Percentiles rank a stretch among this genome's conserved stretches.
These are phyloP conservation scores for Acrocephalus arundinaceus DNA, from an alignment of 2,113 vertebrate genomes.

Conservation along the genomic window DNA sequence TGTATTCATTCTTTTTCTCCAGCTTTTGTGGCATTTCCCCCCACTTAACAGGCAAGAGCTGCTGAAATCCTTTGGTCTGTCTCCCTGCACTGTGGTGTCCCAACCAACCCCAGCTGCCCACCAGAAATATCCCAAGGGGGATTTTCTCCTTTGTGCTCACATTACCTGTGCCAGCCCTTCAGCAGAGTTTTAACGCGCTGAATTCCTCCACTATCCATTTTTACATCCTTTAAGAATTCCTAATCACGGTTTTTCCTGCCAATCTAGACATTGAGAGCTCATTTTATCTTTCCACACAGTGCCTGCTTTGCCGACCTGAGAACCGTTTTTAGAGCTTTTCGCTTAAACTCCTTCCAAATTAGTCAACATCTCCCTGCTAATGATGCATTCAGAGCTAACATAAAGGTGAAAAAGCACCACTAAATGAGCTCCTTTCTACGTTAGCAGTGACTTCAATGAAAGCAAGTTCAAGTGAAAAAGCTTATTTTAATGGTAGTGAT, in stretches of 20 bases:
- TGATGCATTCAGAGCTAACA: slow-evolving; percentile 59
- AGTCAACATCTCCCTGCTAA: slow-evolving; percentile 63
- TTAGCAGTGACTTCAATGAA: slow-evolving; percentile 23
- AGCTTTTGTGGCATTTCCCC: background rate
- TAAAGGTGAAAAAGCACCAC: slow-evolving; percentile 45
- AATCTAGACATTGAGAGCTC: background rate
- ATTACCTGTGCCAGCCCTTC: background rate
- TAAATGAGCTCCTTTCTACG: slow-evolving; percentile 21
- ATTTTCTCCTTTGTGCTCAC: background rate
- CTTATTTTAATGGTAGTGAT: background rate
- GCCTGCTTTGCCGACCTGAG: background rate
- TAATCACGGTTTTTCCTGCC: background rate
- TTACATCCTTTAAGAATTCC: background rate
- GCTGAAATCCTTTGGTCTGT: background rate
- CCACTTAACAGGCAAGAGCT: background rate
- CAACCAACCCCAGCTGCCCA: background rate
- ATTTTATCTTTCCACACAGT: slow-evolving; percentile 1
- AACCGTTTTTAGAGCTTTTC: slow-evolving; percentile 7
- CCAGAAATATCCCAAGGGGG: background rate
- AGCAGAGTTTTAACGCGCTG: background rate
- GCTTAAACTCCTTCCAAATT: slow-evolving; percentile 64
- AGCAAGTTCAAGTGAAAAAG: slow-evolving; percentile 30
- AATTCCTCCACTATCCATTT: background rate
- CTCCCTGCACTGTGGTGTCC: background rate
- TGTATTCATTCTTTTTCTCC: background rate